A percentile compares a stretch with the other conserved stretches of the same genome.
Conservation (phyloP, 2,113 vertebrate species). For the Hyperopisus bebe region DNA sequence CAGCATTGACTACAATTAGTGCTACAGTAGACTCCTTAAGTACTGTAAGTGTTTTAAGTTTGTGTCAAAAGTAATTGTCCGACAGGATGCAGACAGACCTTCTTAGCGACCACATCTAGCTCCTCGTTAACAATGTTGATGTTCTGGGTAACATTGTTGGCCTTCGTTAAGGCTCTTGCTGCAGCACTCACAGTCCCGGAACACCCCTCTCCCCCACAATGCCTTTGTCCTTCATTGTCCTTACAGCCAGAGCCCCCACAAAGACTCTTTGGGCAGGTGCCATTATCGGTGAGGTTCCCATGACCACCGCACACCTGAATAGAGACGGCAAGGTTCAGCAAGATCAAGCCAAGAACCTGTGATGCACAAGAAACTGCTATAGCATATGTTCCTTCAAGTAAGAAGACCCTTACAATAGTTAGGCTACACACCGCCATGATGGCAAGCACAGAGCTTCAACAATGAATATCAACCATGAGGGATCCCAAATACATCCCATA, state of each 20-base stretch:
- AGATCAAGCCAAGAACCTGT: background rate
- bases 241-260: slow-evolving; percentile 74
- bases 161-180: slow-evolving; percentile 40
- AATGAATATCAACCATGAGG: background rate
- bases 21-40: background rate
- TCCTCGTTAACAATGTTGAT: slow-evolving; percentile 55
- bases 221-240: slow-evolving; percentile 44
- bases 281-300: slow-evolving; percentile 39
- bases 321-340: background rate
- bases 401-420: background rate
- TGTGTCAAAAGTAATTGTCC: background rate
- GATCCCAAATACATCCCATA: background rate
- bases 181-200: slow-evolving; percentile 61
- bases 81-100: slow-evolving; percentile 52
- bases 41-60: background rate
- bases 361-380: background rate
- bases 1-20: background rate
- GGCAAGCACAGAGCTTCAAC: background rate
- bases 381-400: background rate
- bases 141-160: slow-evolving; percentile 45
- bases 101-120: slow-evolving; percentile 52
- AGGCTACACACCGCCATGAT: background rate
- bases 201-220: slow-evolving; percentile 64
- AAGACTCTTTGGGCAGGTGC: slow-evolving; percentile 47
- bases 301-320: slow-evolving; percentile 60